Conservation (phyloP, 2,113 vertebrate species). For the Elephantulus edwardii region DNA sequence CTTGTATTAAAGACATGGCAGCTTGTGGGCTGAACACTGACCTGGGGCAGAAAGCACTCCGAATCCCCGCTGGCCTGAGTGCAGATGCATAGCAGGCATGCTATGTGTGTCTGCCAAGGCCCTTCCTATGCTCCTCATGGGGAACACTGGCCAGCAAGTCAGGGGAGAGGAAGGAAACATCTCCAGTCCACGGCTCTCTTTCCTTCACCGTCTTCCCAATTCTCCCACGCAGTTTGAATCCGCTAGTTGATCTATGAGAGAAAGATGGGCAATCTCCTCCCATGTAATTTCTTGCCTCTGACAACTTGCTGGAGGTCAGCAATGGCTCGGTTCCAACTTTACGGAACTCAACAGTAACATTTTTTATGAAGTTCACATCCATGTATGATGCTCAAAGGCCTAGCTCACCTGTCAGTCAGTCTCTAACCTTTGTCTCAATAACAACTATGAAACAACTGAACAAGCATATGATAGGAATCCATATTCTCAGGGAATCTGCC, state of each 20-base stretch:
- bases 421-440: background rate
- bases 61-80: background rate
- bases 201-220: background rate
- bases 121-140: background rate
- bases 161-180: background rate
- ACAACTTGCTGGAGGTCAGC: too few species aligned
- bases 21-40: background rate
- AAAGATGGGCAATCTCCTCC: too few species aligned
- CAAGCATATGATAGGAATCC: background rate
- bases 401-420: background rate
- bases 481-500: background rate
- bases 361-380: too few species aligned
- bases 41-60: background rate
- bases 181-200: background rate
- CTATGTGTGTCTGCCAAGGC: background rate
- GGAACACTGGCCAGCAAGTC: background rate
- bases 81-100: background rate
- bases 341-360: too few species aligned
- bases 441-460: background rate
- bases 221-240: too few species aligned
- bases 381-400: background rate
- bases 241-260: too few species aligned
- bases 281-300: too few species aligned
- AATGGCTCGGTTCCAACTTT: too few species aligned
- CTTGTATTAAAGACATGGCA: background rate